Base-by-base conservation (phyloP, 2,888 invertebrate genomes). In the Monoplex corrugatus region DNA sequence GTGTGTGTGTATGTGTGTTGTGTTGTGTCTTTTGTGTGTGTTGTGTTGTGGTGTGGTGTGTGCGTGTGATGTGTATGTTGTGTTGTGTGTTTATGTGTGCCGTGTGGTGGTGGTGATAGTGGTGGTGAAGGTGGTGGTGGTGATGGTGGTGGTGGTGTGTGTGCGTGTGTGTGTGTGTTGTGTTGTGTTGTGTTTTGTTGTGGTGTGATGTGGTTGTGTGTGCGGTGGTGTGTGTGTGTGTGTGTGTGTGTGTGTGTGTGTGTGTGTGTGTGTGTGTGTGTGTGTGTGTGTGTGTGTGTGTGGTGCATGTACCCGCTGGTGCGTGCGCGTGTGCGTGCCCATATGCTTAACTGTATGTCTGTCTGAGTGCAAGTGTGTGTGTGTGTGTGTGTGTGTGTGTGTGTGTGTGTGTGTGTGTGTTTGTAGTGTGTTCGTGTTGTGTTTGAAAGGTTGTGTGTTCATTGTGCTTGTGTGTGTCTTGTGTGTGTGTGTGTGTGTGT, bases 31-130 rank as follows among this genome's bases (percentile, higher is more conserved):
- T n/a, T n/a, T n/a, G n/a, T n/a, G n/a, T n/a, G n/a, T n/a, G n/a
- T n/a, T n/a, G n/a, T n/a, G n/a, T n/a, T n/a, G n/a, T n/a, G n/a
- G 68, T 68, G 68, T 68, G 68, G 68, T 68, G 68, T 68, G 68
- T 68, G 68, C n/a, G 68, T 68, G 68, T 68, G 68, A n/a, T 68
- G 68, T 68, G 68, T 68, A n/a, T 68, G 68, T 68, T n/a, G 68
- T 68, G 68, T 68, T 68, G 68, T 68, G 68, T n/a, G 68, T 68
- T 23, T 68, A n/a, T 68, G n/a, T 68, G 68, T 68, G 68, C 28
- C n/a, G 68, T 68, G 68, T 68, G 68, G 23, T 23, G 23, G 68
- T 68, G n/a, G 68, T 68, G 68, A n/a, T 23, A n/a, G 68, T 68
- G 68, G 23, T 23, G 1, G n/a, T n/a, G 68, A n/a, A n/a, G 23